These are phyloP conservation scores for Valencia hispanica DNA, from an alignment of 2,797 vertebrate genomes.

Conservation along the genomic window DNA sequence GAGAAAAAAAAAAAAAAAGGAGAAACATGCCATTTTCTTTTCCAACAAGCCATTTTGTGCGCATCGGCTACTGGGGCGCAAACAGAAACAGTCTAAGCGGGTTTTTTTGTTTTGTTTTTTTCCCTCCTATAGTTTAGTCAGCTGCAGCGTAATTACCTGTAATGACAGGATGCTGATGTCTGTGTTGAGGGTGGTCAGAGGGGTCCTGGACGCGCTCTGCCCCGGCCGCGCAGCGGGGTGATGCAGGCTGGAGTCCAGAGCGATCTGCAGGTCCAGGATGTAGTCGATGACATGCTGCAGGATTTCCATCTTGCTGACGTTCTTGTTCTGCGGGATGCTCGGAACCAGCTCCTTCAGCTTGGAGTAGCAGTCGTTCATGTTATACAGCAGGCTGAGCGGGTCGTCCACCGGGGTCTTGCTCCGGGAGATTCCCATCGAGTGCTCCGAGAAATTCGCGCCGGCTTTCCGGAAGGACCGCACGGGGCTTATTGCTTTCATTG, in stretches of 20 bases:
- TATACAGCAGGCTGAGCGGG: constrained; percentile 95
- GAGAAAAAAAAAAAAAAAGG: too few species aligned
- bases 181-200: constrained; percentile 96
- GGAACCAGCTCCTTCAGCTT: constrained; percentile 98
- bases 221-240: constrained; percentile 82
- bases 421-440: constrained; percentile 92
- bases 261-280: constrained; percentile 98
- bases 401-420: constrained; percentile 97
- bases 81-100: background rate
- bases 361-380: constrained; percentile 99
- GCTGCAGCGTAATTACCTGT: constrained; percentile 86
- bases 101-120: too few species aligned
- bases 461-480: constrained; percentile 91
- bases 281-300: constrained; percentile 99
- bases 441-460: constrained; percentile 87
- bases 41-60: constrained; percentile 67
- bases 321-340: constrained; percentile 98
- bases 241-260: constrained; percentile 94
- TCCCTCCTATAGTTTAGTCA: background rate
- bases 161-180: constrained; percentile 97
- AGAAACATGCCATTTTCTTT: constrained; percentile 49
- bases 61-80: constrained; percentile 48
- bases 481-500: constrained; percentile 98
- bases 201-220: constrained; percentile 86
- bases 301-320: constrained; percentile 99